Evolutionary conservation across 2,113 vertebrate species (phyloP), one percentile per base, ranked within the genome.

Genomic region (Casuarius casuarius): DNA sequence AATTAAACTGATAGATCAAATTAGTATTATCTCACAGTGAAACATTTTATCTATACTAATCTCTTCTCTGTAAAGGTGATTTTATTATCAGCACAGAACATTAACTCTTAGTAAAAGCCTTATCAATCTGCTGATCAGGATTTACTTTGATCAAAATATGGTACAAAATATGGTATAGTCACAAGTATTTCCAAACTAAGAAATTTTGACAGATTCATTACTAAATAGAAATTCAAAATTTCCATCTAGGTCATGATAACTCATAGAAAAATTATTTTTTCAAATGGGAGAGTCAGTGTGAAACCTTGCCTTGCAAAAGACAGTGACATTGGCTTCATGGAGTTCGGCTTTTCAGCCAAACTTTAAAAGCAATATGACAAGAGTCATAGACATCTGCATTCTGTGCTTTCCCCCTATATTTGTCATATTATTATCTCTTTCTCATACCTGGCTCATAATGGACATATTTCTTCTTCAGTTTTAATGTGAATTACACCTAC

Each of bases 1-100:
- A 94, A 92, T 89, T 78, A 87, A 95, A 66, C 25, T 62, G 58
- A 79, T 70, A 89, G 82, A 92, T 86, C 40, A 94, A 83, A 89
- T 91, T 56, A 75, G 2, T 48, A 54, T 75, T 84, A 84, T 44
- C 40, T 48, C 46, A 78, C 13, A 87, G 13, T 78, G 42, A 89
- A 94, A 74, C 1, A 79, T 79, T 83, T 94, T 83, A 85, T 79
- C 62, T 85, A 3, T 61, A 68, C 16, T 89, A 54, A 80, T 51
- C 58, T 78, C 14, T 31, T 84, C 12, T 84, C 44, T 84, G 42
- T n/a, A 72, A 35, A 87, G 25, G 15, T 91, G 31, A 72, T 95
- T 96, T 89, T 76, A 61, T 94, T 89, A 72, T 61, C 61, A 58
- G 6, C 51, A 72, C 28, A 87, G 70, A 65, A 89, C 15, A 78